Evolutionary conservation across 2,888 invertebrate species (phyloP), one percentile per base, ranked within the genome.

Genomic region (Drosophila prolongata): DNA sequence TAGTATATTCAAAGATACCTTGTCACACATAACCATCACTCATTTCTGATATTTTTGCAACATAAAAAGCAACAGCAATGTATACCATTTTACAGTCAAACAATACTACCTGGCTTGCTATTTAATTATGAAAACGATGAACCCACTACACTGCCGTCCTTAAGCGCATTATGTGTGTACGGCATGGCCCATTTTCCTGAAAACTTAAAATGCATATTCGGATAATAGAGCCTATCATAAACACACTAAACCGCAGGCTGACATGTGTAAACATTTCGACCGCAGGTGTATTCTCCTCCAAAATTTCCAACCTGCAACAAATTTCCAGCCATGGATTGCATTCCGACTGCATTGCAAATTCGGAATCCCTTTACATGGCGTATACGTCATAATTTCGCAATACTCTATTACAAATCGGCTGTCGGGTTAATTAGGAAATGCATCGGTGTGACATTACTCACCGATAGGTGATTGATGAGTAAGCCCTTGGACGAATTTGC

Each of bases 241-340:
- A 71, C 78, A 80, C 72, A 56, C 71, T 76, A 61, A 78, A 80
- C 77, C 78, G 65, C 87, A 75, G 56, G 49, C 60, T 80, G 85
- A 82, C 77, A 71, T 70, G 62, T 65, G 75, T 70, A 74, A 78
- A 55, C 67, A 66, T 50, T 68, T 61, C 49, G 67, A 68, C 59
- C 72, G 46, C 69, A 62, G 44, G 54, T 14, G n/a, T 40, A 10
- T 38, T n/a, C 43, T 19, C 52, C 34, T 16, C 52, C 50, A 59
- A 19, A 19, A 46, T 52, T 49, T 53, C 30, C 27, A 30, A n/a
- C 8, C 42, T 24, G 35, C 44, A 46, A 37, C 43, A 35, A n/a
- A n/a, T n/a, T n/a, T n/a, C n/a, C n/a, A n/a, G 44, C 13, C 44
- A 44, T 34, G 10, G 2, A 42, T 34, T 55, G 34, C 42, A 42